phyloP scores from a whole-genome alignment of 2,113 vertebrate species.

The Dendropsophus ebraccatus region DNA sequence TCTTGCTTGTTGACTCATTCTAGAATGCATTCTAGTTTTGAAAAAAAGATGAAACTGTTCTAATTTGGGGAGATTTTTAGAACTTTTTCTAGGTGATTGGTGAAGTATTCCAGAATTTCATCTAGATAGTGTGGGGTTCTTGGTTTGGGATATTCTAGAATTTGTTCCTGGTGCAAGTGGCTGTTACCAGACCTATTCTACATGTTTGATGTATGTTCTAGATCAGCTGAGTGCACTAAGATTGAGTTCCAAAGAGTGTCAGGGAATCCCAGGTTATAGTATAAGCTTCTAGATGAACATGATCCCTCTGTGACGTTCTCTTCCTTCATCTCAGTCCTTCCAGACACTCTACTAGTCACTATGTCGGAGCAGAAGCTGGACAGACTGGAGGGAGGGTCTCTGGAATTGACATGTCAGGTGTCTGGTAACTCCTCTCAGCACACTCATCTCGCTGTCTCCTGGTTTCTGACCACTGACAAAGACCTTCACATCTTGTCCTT shows the following conservation, averaged over 20 bases:
- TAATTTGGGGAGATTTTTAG: too few species aligned
- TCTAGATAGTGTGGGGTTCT: too few species aligned
- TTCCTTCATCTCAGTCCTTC: constrained; percentile 76
- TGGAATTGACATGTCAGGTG: constrained; percentile 81
- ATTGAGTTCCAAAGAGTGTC: not conserved
- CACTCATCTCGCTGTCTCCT: constrained; percentile 87
- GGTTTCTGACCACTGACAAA: constrained; percentile 71
- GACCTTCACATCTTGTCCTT: constrained; percentile 74
- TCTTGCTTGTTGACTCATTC: too few species aligned
- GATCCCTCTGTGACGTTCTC: not conserved
- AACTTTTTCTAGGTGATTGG: too few species aligned
- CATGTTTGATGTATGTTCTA: too few species aligned
- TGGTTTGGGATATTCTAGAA: not conserved
- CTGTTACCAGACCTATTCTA: too few species aligned
- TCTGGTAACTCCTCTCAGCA: constrained; percentile 85
- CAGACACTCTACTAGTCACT: constrained; percentile 78
- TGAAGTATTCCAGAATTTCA: too few species aligned
- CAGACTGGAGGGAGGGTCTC: constrained; percentile 69
- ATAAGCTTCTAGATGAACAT: too few species aligned
- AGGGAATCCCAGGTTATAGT: not conserved
- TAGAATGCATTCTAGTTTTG: too few species aligned
- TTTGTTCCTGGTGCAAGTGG: too few species aligned
- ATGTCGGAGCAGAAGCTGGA: constrained; percentile 66
- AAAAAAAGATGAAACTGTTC: too few species aligned
- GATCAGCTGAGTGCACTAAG: too few species aligned